Evolutionary conservation across 2,888 invertebrate genomes (phyloP), one percentile per base, ranked within the genome.

Genomic region (Chironomus tentans): DNA sequence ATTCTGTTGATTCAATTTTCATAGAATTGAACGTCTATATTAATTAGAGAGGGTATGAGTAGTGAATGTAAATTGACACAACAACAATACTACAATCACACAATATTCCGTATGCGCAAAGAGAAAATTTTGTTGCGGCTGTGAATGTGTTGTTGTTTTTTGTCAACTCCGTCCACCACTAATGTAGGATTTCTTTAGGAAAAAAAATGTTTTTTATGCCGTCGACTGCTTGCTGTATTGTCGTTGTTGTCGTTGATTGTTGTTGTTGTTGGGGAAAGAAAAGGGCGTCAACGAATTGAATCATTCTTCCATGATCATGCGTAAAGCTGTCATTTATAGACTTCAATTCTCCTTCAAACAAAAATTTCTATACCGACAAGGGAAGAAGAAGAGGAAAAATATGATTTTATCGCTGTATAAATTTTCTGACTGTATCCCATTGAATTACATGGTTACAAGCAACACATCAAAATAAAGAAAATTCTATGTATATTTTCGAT

Each of bases 1-100:
- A 68, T 68, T 68, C 71, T 71, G 71, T 71, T 71, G 71, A 71
- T 71, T 71, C 71, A 71, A 24, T 56, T 22, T 50, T 71, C 21
- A 47, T 47, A 28, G 18, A 15, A 18, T 18, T 56, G 15, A 18
- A 56, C 18, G 56, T 56, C 56, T 56, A n/a, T 71, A 48, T 48
- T 71, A 71, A 71, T 71, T 71, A 71, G 71, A 22, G 13, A 71
- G 21, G 21, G 24, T 38, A 38, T 38, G 38, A 38, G 38, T 38
- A 38, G 38, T 65, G 56, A 56, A 56, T 18, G 56, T 38, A 38
- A 38, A 38, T 38, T 38, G 38, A 38, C 38, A 38, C 24, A 24
- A 24, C 65, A 65, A 65, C 65, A 65, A 65, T 10, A 38, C 38
- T 38, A 38, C 38, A 38, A 10, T 38, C 38, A 38, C 38, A 38